A percentile compares a stretch with the other conserved stretches of the same genome.
These are phyloP conservation scores for Microcebus lehilahytsara DNA, from an alignment of 2,113 vertebrate species.

Conservation along the genomic window DNA sequence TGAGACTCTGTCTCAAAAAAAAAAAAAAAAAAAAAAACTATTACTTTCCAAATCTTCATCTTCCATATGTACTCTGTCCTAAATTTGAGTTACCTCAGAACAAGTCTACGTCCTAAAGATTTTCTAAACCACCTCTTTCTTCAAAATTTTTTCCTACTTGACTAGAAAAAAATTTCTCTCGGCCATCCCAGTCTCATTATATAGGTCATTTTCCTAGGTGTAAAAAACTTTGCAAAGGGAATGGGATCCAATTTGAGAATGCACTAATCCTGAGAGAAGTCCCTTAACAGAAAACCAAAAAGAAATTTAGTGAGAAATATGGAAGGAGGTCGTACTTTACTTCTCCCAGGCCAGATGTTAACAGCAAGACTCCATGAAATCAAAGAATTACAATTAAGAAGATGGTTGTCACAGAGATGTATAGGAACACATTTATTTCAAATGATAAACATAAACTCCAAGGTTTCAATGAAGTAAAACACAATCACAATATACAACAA, in stretches of 20 bases:
- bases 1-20: too few species aligned
- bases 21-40: not conserved
- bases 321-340: not conserved
- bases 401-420: not conserved
- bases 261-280: not conserved
- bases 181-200: not conserved
- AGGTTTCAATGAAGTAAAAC: slow-evolving; percentile 16
- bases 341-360: not conserved
- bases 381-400: slow-evolving; percentile 14
- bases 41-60: not conserved
- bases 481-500: slow-evolving; percentile 15
- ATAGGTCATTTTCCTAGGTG: not conserved
- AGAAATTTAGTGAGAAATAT: not conserved
- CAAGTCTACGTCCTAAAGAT: not conserved
- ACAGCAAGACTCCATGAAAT: not conserved
- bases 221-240: not conserved
- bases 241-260: not conserved
- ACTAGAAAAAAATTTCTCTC: not conserved
- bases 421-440: not conserved
- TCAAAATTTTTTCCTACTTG: not conserved
- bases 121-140: not conserved
- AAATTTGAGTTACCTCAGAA: not conserved
- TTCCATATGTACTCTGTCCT: not conserved
- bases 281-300: not conserved
- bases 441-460: not conserved